These are phyloP conservation scores for Tetropium fuscum DNA, from an alignment of 2,888 invertebrate species.

Conservation along the genomic window DNA sequence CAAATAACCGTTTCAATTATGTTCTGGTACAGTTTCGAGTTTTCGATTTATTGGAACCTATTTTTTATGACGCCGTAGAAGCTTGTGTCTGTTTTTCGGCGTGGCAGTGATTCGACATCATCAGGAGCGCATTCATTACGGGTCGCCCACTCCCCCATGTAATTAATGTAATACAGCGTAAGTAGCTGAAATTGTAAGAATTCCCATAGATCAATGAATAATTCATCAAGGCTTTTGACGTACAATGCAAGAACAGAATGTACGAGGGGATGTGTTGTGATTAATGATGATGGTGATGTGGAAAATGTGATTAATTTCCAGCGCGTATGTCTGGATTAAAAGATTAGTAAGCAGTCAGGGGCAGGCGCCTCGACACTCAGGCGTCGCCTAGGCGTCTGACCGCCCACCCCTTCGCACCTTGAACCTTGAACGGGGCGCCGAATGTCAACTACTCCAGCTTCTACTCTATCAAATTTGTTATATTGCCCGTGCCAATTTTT, in stretches of 20 bases:
- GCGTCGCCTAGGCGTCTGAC: constrained; percentile 62
- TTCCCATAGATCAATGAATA: constrained; percentile 63
- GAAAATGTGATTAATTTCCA: constrained; percentile 67
- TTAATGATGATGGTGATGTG: too few relatives aligned
- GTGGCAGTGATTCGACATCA: too few relatives aligned
- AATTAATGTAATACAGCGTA: constrained; percentile 58
- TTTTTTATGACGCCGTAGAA: too few relatives aligned
- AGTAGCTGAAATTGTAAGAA: constrained; percentile 62
- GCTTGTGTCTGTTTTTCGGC: too few relatives aligned
- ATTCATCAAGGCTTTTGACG: constrained; percentile 61
- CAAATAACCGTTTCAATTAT: too few relatives aligned
- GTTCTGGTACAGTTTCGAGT: too few relatives aligned
- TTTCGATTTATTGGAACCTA: too few relatives aligned
- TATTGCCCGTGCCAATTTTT: constrained; percentile 20
- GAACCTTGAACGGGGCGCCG: constrained; percentile 48
- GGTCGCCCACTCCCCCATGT: constrained; percentile 45
- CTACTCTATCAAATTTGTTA: constrained; percentile 45
- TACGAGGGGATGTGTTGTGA: too few relatives aligned
- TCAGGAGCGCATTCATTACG: constrained; percentile 36
- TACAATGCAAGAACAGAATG: constrained; percentile 53
- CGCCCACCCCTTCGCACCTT: constrained; percentile 48
- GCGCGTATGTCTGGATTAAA: constrained; percentile 66
- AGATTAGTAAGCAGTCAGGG: constrained; percentile 65
- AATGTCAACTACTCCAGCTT: constrained; percentile 52
- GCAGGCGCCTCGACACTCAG: constrained; percentile 65